Conservation (phyloP, 2,797 vertebrate genomes). For the Hypotaenidia philippensis region DNA sequence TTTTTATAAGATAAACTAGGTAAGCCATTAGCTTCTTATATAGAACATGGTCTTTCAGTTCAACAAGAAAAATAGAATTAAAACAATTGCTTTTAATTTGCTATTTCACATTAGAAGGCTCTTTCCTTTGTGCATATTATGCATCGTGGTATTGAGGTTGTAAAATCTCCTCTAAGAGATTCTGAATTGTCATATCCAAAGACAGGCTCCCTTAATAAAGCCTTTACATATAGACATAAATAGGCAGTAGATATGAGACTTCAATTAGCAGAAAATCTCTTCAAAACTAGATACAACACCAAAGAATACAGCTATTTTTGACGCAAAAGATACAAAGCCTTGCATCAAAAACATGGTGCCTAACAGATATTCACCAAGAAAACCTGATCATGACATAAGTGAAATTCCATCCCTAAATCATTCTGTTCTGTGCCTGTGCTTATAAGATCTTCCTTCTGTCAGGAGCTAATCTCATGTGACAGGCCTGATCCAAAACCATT, state of each 20-base stretch:
- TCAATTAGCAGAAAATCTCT: neutral
- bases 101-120: neutral
- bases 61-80: neutral
- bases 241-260: neutral
- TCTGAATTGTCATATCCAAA: neutral
- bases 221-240: neutral
- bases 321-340: neutral
- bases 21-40: neutral
- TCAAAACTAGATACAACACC: neutral
- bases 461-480: constrained; percentile 62
- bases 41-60: neutral
- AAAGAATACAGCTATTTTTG: neutral
- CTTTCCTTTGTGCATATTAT: neutral
- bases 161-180: neutral
- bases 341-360: neutral
- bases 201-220: neutral
- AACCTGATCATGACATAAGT: neutral
- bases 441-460: constrained; percentile 55
- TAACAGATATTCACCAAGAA: neutral
- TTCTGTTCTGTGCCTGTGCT: constrained; percentile 7
- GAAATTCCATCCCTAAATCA: constrained; percentile 40
- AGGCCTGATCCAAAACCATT: constrained; percentile 59
- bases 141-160: neutral
- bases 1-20: neutral
- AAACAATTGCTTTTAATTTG: neutral